Evolutionary conservation across 2,797 vertebrate species (phyloP).

Genomic region (Eulemur coronatus): DNA sequence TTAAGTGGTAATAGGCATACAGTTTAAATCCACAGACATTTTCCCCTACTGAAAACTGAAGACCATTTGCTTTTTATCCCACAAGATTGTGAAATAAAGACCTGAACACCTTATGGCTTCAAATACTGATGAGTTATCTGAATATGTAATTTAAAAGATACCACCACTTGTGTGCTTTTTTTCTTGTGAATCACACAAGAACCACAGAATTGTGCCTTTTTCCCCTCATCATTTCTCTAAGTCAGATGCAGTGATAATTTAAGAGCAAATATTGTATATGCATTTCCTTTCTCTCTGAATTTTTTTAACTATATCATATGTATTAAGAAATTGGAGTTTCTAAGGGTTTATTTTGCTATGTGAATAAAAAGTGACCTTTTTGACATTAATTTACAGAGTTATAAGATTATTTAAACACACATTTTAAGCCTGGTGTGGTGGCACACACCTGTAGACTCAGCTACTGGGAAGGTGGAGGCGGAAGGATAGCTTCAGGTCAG

Average conservation of each 20-base stretch:
- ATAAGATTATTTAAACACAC: neutral
- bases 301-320: neutral
- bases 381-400: slow-evolving; percentile 38
- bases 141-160: slow-evolving; percentile 12
- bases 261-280: neutral
- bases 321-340: slow-evolving; percentile 19
- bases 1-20: neutral
- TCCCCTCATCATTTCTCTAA: neutral
- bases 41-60: slow-evolving; percentile 24
- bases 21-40: neutral
- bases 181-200: neutral
- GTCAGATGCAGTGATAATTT: neutral
- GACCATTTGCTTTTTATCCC: slow-evolving; percentile 5
- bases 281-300: neutral
- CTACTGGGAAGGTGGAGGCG: neutral
- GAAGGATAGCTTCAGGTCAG: neutral
- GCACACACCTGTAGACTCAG: neutral
- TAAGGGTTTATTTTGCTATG: slow-evolving; percentile 16
- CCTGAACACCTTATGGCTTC: neutral
- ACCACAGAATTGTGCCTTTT: neutral
- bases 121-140: neutral
- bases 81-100: slow-evolving; percentile 1
- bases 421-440: neutral
- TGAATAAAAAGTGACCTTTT: slow-evolving; percentile 36
- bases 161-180: neutral